Percentiles rank a stretch among this genome's conserved stretches.
phyloP scores from a whole-genome alignment of 2,888 invertebrate genomes.

The Leptopilina myrica region DNA sequence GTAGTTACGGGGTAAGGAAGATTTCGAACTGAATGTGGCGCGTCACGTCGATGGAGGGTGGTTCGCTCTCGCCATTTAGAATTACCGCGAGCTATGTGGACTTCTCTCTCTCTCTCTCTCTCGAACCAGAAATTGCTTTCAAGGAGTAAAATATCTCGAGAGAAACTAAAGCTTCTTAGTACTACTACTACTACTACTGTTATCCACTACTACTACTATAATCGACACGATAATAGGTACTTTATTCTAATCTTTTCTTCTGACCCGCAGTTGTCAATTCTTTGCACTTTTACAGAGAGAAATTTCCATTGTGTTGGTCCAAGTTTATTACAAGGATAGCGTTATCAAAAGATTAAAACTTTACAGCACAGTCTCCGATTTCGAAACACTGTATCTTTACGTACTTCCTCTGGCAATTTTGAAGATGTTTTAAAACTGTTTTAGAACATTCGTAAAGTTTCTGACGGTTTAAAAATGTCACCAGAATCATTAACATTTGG shows the following conservation, averaged over 20 bases:
- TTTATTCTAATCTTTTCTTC: conserved; percentile 11
- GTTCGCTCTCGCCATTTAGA: conserved; percentile 13
- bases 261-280: neutral
- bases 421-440: too few species aligned
- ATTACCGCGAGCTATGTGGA: neutral
- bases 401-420: too few species aligned
- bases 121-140: conserved; percentile 25
- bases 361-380: too few species aligned
- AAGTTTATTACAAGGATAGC: neutral
- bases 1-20: conserved; percentile 15
- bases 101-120: conserved; percentile 1
- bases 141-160: conserved; percentile 30
- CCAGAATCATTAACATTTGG: too few species aligned
- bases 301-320: neutral
- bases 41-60: conserved; percentile 5
- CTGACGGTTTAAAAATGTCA: too few species aligned
- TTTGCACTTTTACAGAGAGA: neutral
- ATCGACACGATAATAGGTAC: neutral
- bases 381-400: too few species aligned
- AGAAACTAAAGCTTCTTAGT: conserved; percentile 1
- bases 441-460: too few species aligned
- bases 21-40: conserved; percentile 17
- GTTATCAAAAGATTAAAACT: neutral
- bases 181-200: neutral
- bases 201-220: neutral